phyloP scores from a whole-genome alignment of 2,888 invertebrate species.

The Ichneumoninae sp. region DNA sequence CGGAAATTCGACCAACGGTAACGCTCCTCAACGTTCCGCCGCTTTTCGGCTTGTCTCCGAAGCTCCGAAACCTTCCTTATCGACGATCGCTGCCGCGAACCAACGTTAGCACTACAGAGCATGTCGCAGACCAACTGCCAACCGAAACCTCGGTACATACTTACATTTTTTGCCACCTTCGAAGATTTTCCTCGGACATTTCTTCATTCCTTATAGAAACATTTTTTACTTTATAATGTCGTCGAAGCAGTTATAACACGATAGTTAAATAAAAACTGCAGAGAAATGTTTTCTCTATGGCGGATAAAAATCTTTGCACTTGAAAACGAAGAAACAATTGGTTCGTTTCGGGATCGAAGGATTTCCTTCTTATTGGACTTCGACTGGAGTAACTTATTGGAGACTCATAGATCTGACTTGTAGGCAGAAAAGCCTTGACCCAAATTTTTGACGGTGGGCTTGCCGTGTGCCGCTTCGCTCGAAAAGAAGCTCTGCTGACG shows the following conservation, averaged over 20 bases:
- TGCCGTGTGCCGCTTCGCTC: conserved; percentile 56
- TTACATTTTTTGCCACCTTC: background rate
- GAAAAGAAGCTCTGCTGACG: conserved; percentile 70
- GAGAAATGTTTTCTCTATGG: conserved; percentile 13
- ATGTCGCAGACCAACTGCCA: background rate
- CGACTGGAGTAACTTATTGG: conserved; percentile 39
- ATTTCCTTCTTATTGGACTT: conserved; percentile 50
- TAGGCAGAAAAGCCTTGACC: conserved; percentile 68
- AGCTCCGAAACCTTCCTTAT: conserved; percentile 8
- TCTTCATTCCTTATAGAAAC: background rate
- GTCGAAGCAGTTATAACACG: conserved; percentile 1
- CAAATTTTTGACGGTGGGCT: conserved; percentile 61
- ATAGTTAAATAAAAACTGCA: conserved; percentile 11
- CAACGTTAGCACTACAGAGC: background rate
- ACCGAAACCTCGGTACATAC: background rate
- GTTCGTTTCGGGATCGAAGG: conserved; percentile 10
- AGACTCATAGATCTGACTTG: conserved; percentile 47
- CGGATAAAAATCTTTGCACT: background rate
- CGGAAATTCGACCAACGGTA: conserved; percentile 23
- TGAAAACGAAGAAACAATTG: conserved; percentile 33
- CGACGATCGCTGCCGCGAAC: background rate
- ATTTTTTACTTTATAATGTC: background rate
- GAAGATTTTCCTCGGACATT: background rate
- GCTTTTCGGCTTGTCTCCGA: background rate
- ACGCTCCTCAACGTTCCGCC: background rate